phyloP scores from a whole-genome alignment of 2,888 invertebrate genomes.

The Catocala nupta region DNA sequence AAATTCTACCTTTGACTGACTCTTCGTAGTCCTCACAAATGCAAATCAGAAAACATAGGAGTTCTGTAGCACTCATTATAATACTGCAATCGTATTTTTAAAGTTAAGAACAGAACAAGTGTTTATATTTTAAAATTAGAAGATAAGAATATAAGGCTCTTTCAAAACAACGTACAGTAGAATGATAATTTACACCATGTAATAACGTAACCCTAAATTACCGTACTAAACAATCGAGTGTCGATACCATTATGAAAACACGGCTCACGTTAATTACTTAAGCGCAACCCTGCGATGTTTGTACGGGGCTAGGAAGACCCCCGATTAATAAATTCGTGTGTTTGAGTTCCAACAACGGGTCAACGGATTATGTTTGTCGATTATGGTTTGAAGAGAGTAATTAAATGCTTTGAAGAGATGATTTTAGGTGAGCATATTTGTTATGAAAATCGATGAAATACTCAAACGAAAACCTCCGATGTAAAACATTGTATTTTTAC shows the following conservation, averaged over 20 bases:
- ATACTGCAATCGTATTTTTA: too few species aligned
- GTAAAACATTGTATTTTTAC: too few species aligned
- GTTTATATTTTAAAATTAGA: too few species aligned
- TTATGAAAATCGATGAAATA: constrained; percentile 8
- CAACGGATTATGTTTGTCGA: constrained; percentile 59
- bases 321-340: constrained; percentile 77
- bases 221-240: constrained; percentile 62
- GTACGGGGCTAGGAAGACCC: constrained; percentile 66
- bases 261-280: constrained; percentile 78
- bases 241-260: constrained; percentile 73
- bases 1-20: too few species aligned
- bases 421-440: constrained; percentile 28
- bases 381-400: constrained; percentile 56
- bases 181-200: constrained; percentile 4
- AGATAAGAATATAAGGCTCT: too few species aligned
- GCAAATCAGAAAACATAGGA: too few species aligned
- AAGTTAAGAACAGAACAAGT: too few species aligned
- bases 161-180: background rate
- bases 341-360: constrained; percentile 72
- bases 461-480: background rate
- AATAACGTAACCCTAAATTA: constrained; percentile 31
- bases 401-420: constrained; percentile 51
- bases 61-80: too few species aligned
- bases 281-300: constrained; percentile 70
- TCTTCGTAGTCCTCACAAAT: too few species aligned